A percentile compares a stretch with the other conserved stretches of the same genome.
Evolutionary conservation across 2,888 invertebrate genomes (phyloP).

Genomic region (Phaedon cochleariae): DNA sequence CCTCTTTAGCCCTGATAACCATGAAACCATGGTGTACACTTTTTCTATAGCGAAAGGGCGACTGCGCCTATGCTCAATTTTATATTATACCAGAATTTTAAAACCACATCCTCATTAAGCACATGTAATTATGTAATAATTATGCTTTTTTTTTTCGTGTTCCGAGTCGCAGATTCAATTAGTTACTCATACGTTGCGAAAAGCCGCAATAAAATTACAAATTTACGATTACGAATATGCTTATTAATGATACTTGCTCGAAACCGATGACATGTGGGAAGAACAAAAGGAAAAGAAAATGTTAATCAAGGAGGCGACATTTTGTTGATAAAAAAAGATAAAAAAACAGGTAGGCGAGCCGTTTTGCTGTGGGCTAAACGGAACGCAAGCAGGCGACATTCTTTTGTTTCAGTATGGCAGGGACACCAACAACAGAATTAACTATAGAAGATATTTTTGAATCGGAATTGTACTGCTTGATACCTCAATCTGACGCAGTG

Average conservation of each 20-base stretch:
- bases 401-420: constrained; percentile 37
- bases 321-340: constrained; percentile 35
- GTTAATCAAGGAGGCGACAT: constrained; percentile 40
- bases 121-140: too few relatives aligned
- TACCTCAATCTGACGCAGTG: too few relatives aligned
- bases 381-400: constrained; percentile 38
- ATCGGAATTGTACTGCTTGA: too few relatives aligned
- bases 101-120: too few relatives aligned
- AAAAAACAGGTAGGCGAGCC: constrained; percentile 45
- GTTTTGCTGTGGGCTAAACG: constrained; percentile 39
- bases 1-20: too few relatives aligned
- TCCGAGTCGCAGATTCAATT: not conserved
- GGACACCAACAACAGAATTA: constrained; percentile 20
- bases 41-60: too few relatives aligned
- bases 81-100: too few relatives aligned
- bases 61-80: too few relatives aligned
- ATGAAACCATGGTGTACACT: too few relatives aligned
- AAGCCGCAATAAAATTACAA: not conserved
- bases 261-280: constrained; percentile 34
- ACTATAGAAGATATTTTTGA: not conserved
- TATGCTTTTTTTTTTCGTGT: not conserved
- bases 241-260: not conserved
- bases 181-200: not conserved
- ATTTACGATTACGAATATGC: not conserved
- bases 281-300: constrained; percentile 35